Evolutionary conservation across 2,113 vertebrate species (phyloP), one percentile per base, ranked within the genome.

Genomic region (Mormyrus iriodes): DNA sequence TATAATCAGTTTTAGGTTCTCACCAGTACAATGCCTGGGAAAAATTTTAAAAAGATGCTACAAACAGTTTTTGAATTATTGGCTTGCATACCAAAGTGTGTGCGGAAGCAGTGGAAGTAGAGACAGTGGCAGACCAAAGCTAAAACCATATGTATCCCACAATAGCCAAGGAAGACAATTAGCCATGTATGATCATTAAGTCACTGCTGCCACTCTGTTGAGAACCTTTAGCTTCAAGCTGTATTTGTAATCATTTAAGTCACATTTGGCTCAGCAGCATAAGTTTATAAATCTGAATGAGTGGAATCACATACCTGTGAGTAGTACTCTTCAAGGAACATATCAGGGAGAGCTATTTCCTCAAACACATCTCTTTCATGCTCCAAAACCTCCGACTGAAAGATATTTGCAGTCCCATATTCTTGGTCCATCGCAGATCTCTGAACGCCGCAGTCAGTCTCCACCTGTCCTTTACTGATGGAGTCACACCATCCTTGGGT

Each of bases 241-340:
- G 39, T 82, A 82, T 39, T 19, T 44, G 19, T 19, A 84, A 84
- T 84, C 5, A 83, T 83, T 44, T 42, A 8, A 44, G 79, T 83
- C 42, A 35, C 13, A 85, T 86, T 39, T 48, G 42, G 21, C 19
- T 21, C 44, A 79, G 13, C 15, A 79, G 35, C 19, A 19, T 42
- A 42, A 17, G 15, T 42, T 19, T 69, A 42, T 76, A 79, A 42
- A 79, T 3, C 13, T 79, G 35, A 79, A 79, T 42, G 4, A 48
- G 42, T 48, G 44, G 12, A 65, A 84, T 17, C 85, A 48, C 92
- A 92, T 55, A 95, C 95, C 94, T 94, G 89, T 88, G 73, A 87
- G 89, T 95, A 96, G 91, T 95, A 96, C 6, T 93, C 35, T 73
- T 1, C 12, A 79, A 96, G 88, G 86, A 91, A 89, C 27, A 88